Conservation (phyloP, 2,888 invertebrate species). For the Drosophila cognata region DNA sequence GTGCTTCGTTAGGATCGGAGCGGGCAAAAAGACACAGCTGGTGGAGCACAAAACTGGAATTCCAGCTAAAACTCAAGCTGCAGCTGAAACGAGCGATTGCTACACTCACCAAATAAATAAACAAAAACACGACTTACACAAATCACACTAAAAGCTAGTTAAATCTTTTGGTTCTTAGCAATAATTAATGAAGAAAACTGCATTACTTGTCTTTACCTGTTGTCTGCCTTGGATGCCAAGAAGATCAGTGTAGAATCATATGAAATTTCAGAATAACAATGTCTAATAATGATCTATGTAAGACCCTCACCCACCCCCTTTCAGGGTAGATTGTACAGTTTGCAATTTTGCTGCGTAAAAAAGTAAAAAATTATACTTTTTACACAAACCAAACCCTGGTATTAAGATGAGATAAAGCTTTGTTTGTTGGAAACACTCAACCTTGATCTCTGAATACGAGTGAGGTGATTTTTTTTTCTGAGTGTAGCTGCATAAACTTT, state of each 20-base stretch:
- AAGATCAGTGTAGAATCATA: too few species aligned
- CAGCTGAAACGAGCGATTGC: slow-evolving; percentile 2
- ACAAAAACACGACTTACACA: neutral
- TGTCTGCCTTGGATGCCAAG: too few species aligned
- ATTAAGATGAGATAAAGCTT: neutral
- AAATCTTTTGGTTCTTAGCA: neutral
- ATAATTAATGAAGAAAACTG: neutral
- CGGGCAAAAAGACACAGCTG: slow-evolving; percentile 4
- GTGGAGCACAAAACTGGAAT: neutral
- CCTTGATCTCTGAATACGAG: neutral
- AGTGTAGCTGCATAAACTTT: slow-evolving; percentile 60
- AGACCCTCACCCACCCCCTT: too few species aligned
- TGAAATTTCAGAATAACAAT: too few species aligned
- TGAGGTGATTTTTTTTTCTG: neutral
- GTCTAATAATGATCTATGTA: neutral
- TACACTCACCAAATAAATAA: neutral
- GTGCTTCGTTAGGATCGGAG: slow-evolving; percentile 69
- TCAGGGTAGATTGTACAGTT: too few species aligned
- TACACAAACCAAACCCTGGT: neutral
- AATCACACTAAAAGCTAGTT: neutral
- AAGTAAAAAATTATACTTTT: neutral
- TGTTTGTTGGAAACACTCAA: neutral
- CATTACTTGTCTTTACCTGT: too few species aligned
- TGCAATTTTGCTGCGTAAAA: neutral
- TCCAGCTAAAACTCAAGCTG: slow-evolving; percentile 2